Percentiles rank a stretch among this genome's conserved stretches.
These are phyloP conservation scores for Nycteola revayana DNA, from an alignment of 2,888 invertebrate species.

Conservation along the genomic window DNA sequence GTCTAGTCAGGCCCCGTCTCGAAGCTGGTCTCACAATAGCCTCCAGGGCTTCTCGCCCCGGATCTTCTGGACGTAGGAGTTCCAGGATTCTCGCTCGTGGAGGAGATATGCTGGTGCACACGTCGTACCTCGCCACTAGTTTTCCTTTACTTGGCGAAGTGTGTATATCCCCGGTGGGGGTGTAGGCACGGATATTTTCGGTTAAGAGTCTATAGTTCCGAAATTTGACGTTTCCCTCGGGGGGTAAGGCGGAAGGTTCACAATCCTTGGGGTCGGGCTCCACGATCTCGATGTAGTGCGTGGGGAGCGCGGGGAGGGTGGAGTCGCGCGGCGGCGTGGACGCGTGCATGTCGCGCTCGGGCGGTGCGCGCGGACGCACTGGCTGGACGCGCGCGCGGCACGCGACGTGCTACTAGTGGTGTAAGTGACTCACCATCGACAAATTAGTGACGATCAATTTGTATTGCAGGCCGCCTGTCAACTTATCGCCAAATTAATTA, in stretches of 20 bases:
- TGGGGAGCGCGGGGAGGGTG: conserved; percentile 32
- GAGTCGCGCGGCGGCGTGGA: conserved; percentile 52
- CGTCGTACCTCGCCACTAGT: conserved; percentile 62
- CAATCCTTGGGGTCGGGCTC: conserved; percentile 56
- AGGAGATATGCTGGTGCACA: conserved; percentile 56
- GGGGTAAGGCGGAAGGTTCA: conserved; percentile 47
- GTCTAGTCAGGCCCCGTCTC: conserved; percentile 59
- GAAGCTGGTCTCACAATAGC: conserved; percentile 69
- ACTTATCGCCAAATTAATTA: too few species aligned
- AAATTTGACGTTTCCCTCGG: conserved; percentile 64
- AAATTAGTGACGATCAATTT: too few species aligned
- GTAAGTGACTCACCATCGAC: neutral
- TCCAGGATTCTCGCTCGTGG: conserved; percentile 65
- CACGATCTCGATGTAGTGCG: conserved; percentile 54
- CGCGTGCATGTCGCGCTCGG: conserved; percentile 35
- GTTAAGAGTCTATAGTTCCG: conserved; percentile 62
- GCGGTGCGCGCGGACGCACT: conserved; percentile 32
- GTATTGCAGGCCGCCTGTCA: too few species aligned
- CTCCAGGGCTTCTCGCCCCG: conserved; percentile 64
- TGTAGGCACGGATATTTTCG: conserved; percentile 63
- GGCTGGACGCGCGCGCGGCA: conserved; percentile 10
- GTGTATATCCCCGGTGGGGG: conserved; percentile 63
- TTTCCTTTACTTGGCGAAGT: conserved; percentile 61
- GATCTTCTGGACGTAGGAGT: conserved; percentile 64
- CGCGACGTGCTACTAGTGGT: neutral